Percentiles rank a stretch among this genome's conserved stretches.
Evolutionary conservation across 1,140 invertebrate genomes (phyloP).

Genomic region (Dendrolimus punctatus): DNA sequence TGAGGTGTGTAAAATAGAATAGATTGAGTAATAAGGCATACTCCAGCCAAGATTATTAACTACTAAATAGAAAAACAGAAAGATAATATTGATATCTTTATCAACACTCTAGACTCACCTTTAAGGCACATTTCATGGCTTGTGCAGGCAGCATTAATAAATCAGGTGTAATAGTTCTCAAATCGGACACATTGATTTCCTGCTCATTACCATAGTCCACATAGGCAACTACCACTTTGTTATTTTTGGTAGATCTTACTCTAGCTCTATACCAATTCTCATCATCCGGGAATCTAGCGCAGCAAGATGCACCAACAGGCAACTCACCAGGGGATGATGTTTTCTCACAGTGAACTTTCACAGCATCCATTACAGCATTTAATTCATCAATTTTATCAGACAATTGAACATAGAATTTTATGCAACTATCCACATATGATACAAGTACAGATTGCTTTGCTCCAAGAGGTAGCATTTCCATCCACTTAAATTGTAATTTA

Average conservation of each 20-base stretch:
- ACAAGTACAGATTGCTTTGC: constrained; percentile 75
- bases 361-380: constrained; percentile 68
- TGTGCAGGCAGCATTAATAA: constrained; percentile 79
- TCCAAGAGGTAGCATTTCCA: constrained; percentile 65
- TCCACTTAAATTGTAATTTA: constrained; percentile 59
- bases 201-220: constrained; percentile 89
- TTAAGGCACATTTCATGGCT: constrained; percentile 82
- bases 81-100: not conserved
- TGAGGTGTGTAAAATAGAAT: too few species aligned
- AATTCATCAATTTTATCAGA: constrained; percentile 73
- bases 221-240: constrained; percentile 75
- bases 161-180: constrained; percentile 77
- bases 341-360: constrained; percentile 61
- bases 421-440: constrained; percentile 79
- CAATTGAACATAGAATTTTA: constrained; percentile 81
- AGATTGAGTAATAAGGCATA: too few species aligned
- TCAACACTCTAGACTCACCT: constrained; percentile 28
- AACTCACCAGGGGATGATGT: constrained; percentile 57
- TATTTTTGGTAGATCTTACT: constrained; percentile 64
- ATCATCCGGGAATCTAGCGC: constrained; percentile 81
- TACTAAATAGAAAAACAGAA: constrained; percentile 3
- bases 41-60: too few species aligned
- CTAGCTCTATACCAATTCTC: constrained; percentile 81
- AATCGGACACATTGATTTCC: constrained; percentile 68
- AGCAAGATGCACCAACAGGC: constrained; percentile 78